Evolutionary conservation across 1,140 invertebrate genomes (phyloP).

Genomic region (Elymnias hypermnestra): DNA sequence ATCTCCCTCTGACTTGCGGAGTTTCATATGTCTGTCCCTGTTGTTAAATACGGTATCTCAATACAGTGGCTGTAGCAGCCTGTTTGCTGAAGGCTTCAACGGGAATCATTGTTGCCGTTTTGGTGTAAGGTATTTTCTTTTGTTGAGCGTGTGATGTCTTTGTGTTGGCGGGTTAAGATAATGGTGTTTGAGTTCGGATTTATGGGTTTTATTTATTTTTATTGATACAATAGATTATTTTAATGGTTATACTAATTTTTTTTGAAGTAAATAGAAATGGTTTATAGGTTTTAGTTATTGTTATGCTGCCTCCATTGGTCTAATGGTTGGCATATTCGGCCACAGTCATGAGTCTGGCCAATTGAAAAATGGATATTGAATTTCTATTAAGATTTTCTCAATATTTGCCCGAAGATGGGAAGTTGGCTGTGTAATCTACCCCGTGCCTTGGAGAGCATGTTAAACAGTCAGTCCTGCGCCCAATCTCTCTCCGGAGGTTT

Average conservation of each 20-base stretch:
- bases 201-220: constrained; percentile 8
- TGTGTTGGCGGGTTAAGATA: constrained; percentile 20
- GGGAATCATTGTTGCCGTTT: constrained; percentile 59
- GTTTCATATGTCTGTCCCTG: constrained; percentile 23
- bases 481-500: too few relatives aligned
- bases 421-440: too few relatives aligned
- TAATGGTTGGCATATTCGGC: too few relatives aligned
- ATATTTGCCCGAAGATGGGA: too few relatives aligned
- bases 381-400: too few relatives aligned
- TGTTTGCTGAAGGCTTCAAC: constrained; percentile 51
- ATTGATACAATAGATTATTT: neutral
- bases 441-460: too few relatives aligned
- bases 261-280: too few relatives aligned
- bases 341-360: too few relatives aligned
- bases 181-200: constrained; percentile 4
- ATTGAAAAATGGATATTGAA: too few relatives aligned
- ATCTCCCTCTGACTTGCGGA: constrained; percentile 26
- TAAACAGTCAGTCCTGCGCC: too few relatives aligned
- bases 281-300: too few relatives aligned
- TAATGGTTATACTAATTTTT: neutral
- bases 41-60: constrained; percentile 39
- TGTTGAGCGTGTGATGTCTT: constrained; percentile 32
- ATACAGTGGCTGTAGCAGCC: constrained; percentile 41
- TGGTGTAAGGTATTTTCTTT: constrained; percentile 46
- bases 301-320: too few relatives aligned